Conservation (phyloP, 2,113 vertebrate species). For the Collichthys lucidus region DNA sequence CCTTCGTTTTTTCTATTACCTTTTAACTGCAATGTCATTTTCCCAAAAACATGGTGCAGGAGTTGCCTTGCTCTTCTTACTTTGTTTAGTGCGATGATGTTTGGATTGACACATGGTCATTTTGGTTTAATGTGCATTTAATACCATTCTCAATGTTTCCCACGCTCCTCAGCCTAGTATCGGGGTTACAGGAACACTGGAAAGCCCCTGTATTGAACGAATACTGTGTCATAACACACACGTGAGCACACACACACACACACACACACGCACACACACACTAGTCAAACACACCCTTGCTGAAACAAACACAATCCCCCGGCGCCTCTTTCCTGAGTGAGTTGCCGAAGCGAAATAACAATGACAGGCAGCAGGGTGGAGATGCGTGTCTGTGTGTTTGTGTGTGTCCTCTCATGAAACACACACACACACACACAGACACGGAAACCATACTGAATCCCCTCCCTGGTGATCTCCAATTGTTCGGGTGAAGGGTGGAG, state of each 20-base stretch:
- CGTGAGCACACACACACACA: slow-evolving; percentile 14
- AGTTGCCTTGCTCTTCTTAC: not conserved
- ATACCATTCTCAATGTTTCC: slow-evolving; percentile 59
- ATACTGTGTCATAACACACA: slow-evolving; percentile 50
- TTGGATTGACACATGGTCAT: slow-evolving; percentile 9
- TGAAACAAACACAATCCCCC: slow-evolving; percentile 82
- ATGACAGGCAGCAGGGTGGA: slow-evolving; percentile 80
- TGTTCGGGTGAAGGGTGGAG: slow-evolving; percentile 60
- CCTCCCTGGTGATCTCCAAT: slow-evolving; percentile 50
- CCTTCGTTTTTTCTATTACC: not conserved
- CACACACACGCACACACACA: slow-evolving; percentile 1
- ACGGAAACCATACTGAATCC: slow-evolving; percentile 29
- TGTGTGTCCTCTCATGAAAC: slow-evolving; percentile 35
- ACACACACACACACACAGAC: slow-evolving; percentile 4
- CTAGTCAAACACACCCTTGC: slow-evolving; percentile 67
- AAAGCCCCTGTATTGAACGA: slow-evolving; percentile 73
- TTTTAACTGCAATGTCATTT: not conserved
- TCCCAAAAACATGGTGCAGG: not conserved
- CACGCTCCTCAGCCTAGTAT: slow-evolving; percentile 65
- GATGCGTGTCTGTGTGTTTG: slow-evolving; percentile 50
- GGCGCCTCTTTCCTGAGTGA: slow-evolving; percentile 82
- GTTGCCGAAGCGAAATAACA: slow-evolving; percentile 76
- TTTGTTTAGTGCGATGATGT: slow-evolving; percentile 4
- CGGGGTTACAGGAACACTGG: slow-evolving; percentile 74
- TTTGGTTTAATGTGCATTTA: slow-evolving; percentile 24